A percentile compares a stretch with the other conserved stretches of the same genome.
These are phyloP conservation scores for Montipora capitata DNA, from an alignment of 92 coral and sea anemone species.

Conservation along the genomic window DNA sequence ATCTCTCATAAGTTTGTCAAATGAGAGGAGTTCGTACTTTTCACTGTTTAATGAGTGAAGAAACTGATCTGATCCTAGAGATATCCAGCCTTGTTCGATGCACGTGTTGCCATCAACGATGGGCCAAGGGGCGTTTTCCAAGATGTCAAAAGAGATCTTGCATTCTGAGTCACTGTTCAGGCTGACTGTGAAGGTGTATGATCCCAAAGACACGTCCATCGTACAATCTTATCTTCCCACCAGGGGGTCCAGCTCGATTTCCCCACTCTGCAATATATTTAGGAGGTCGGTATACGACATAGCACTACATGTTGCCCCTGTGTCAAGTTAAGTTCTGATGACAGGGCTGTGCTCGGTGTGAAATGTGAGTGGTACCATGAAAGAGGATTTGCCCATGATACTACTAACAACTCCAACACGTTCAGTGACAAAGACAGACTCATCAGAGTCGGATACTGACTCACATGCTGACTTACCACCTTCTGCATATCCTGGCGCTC, in stretches of 20 bases:
- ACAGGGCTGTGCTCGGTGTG: constrained; percentile 15
- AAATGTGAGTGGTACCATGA: constrained; percentile 18
- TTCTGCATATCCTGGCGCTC: too few relatives aligned
- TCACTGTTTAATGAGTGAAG: not conserved
- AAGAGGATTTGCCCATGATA: constrained; percentile 5
- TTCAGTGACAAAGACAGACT: constrained; percentile 4
- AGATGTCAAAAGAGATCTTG: constrained; percentile 15
- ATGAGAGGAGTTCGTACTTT: not conserved
- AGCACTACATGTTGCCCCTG: not conserved
- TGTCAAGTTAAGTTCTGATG: constrained; percentile 5
- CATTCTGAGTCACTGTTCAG: not conserved
- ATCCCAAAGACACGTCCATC: constrained; percentile 1
- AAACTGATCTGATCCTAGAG: constrained; percentile 8
- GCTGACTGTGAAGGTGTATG: constrained; percentile 25
- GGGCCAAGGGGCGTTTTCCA: not conserved
- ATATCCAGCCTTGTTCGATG: not conserved
- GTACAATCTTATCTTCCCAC: constrained; percentile 1
- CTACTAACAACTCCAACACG: constrained; percentile 22
- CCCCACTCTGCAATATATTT: not conserved
- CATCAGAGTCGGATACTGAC: too few relatives aligned
- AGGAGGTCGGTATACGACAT: too few relatives aligned
- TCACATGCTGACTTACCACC: too few relatives aligned
- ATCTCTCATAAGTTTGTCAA: constrained; percentile 1
- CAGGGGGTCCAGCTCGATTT: constrained; percentile 12
- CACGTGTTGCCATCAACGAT: not conserved